Percentiles rank a stretch among this genome's conserved stretches.
These are phyloP conservation scores for Silurus meridionalis DNA, from an alignment of 2,113 vertebrate genomes.

Conservation along the genomic window DNA sequence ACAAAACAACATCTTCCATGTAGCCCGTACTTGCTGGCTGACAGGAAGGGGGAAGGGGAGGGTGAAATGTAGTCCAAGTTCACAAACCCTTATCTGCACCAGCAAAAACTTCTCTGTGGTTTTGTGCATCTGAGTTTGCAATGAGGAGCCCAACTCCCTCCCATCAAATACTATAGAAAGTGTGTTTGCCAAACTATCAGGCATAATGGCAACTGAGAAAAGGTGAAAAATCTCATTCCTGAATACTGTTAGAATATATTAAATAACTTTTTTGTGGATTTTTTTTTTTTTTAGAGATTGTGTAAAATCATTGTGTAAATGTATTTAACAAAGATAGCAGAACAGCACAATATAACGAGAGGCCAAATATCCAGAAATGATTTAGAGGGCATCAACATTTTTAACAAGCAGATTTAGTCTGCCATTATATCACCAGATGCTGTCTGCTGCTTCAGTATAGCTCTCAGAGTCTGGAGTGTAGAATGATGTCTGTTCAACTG, in stretches of 20 bases:
- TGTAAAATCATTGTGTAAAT: neutral
- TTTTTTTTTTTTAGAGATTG: neutral
- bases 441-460: neutral
- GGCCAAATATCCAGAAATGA: neutral
- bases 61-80: constrained; percentile 36
- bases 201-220: neutral
- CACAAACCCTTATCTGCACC: constrained; percentile 46
- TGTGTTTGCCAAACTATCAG: neutral
- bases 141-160: neutral
- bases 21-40: constrained; percentile 33
- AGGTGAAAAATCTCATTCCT: neutral
- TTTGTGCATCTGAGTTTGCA: constrained; percentile 29
- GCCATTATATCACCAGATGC: neutral
- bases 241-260: neutral
- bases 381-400: neutral
- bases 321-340: neutral
- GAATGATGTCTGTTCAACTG: neutral
- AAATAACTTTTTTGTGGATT: neutral
- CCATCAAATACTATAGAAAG: neutral
- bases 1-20: constrained; percentile 19
- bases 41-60: constrained; percentile 50
- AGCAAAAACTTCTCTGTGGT: constrained; percentile 50
- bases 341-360: neutral
- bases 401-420: neutral
- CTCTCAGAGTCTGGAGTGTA: neutral